phyloP scores from a whole-genome alignment of 2,113 vertebrate genomes.

The Aleadryas rufinucha region DNA sequence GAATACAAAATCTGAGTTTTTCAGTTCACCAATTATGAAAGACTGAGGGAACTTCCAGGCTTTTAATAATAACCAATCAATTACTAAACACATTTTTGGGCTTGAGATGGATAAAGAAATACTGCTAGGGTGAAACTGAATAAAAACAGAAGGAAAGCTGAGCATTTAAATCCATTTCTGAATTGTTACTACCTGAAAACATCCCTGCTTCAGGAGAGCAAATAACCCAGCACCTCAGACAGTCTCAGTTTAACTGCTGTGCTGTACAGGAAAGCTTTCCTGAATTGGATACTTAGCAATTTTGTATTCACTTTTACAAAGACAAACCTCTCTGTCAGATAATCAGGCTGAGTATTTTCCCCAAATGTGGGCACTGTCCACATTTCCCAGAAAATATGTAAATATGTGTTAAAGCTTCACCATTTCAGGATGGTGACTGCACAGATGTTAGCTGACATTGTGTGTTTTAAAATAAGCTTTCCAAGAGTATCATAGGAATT shows the following conservation, averaged over 20 bases:
- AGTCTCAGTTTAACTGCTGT: not conserved
- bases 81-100: not conserved
- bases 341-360: not conserved
- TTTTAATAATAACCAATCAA: not conserved
- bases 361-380: not conserved
- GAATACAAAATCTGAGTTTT: not conserved
- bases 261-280: not conserved
- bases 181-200: not conserved
- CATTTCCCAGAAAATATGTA: not conserved
- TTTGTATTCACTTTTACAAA: not conserved
- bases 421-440: not conserved
- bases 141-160: not conserved
- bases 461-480: not conserved
- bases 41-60: not conserved
- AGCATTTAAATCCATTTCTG: not conserved
- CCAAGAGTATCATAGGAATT: not conserved
- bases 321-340: not conserved
- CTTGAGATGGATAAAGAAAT: not conserved
- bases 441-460: not conserved
- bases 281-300: not conserved
- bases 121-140: not conserved
- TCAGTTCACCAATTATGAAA: not conserved
- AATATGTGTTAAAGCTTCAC: not conserved
- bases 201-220: not conserved
- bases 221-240: not conserved